Conservation (phyloP, 1,140 invertebrate genomes). For the Achroia grisella region DNA sequence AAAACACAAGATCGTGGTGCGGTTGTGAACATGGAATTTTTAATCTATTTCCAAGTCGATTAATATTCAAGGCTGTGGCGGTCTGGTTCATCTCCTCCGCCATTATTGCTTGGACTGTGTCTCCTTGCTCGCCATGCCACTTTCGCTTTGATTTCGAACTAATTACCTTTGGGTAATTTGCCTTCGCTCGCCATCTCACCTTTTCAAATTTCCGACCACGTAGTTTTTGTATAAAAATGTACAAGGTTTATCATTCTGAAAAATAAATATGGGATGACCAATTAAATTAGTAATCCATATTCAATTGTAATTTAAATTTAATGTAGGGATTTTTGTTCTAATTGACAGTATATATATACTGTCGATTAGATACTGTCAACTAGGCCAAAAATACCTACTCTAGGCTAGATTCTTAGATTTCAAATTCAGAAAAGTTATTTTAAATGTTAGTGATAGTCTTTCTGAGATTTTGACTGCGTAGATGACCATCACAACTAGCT, state of each 20-base stretch:
- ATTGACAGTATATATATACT: too few relatives aligned
- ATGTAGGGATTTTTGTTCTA: too few relatives aligned
- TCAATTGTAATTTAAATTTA: too few relatives aligned
- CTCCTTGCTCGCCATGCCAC: constrained; percentile 13
- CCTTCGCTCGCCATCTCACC: background rate
- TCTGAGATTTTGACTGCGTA: too few relatives aligned
- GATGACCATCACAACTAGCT: too few relatives aligned
- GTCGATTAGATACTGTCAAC: too few relatives aligned
- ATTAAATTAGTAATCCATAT: too few relatives aligned
- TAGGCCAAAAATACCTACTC: too few relatives aligned
- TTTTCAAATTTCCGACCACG: background rate
- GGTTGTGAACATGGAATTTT: constrained; percentile 67
- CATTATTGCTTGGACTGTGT: constrained; percentile 61
- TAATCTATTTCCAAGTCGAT: constrained; percentile 70
- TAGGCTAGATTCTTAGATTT: too few relatives aligned
- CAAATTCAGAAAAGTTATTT: too few relatives aligned
- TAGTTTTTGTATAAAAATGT: background rate
- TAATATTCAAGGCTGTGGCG: constrained; percentile 65
- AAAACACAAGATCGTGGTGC: constrained; percentile 58
- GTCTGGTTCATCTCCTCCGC: constrained; percentile 70
- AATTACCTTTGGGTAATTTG: constrained; percentile 29
- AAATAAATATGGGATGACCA: too few relatives aligned
- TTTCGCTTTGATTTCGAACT: constrained; percentile 57
- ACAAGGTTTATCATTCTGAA: background rate
- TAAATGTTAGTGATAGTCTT: too few relatives aligned